A percentile compares a stretch with the other conserved stretches of the same genome.
Evolutionary conservation across 2,888 invertebrate genomes (phyloP).

Genomic region (Drosophila parthenogenetica): DNA sequence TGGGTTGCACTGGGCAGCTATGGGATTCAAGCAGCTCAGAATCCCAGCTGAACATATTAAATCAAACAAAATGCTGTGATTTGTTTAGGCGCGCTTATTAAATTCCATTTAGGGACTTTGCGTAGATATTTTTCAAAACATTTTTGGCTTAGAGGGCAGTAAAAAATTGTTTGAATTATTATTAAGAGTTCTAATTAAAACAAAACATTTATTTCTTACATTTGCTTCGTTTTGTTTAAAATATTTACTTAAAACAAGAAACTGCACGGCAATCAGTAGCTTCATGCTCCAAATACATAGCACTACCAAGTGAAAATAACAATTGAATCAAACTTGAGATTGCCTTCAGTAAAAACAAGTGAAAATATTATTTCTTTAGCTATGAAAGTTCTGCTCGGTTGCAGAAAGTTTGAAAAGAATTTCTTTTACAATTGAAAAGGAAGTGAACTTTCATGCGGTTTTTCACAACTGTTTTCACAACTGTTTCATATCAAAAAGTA

Average conservation of each 20-base stretch:
- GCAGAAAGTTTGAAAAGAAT: neutral
- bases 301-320: too few species aligned
- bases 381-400: neutral
- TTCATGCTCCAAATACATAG: too few species aligned
- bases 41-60: conserved; percentile 38
- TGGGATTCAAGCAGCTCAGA: neutral
- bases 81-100: conserved; percentile 25
- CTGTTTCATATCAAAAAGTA: neutral
- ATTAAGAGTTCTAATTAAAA: too few species aligned
- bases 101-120: conserved; percentile 29
- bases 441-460: neutral
- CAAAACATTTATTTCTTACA: too few species aligned
- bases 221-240: too few species aligned
- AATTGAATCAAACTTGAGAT: too few species aligned
- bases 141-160: neutral
- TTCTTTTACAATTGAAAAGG: neutral
- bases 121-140: neutral
- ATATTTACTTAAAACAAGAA: too few species aligned
- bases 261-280: too few species aligned
- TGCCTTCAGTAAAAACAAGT: neutral
- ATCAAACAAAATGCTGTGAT: conserved; percentile 61
- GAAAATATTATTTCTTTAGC: too few species aligned
- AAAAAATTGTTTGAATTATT: neutral
- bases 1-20: conserved; percentile 1
- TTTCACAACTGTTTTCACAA: too few species aligned